Percentiles rank a stretch among this genome's conserved stretches.
phyloP scores from a whole-genome alignment of 2,888 invertebrate species.

The Lutraria lutraria region DNA sequence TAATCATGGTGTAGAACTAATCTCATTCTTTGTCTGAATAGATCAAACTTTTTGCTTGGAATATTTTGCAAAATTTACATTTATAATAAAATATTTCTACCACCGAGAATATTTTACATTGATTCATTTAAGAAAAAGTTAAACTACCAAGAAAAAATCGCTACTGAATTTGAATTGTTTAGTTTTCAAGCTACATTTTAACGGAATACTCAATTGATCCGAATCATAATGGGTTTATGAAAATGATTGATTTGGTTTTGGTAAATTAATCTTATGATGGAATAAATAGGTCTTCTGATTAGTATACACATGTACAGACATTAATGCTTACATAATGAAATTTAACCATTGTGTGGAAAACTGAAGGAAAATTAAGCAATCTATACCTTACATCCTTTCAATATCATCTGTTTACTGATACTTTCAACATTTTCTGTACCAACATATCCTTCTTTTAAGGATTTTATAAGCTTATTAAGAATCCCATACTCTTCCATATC shows the following conservation, averaged over 20 bases:
- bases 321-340: too few species aligned
- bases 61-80: slow-evolving; percentile 4
- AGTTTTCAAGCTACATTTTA: too few species aligned
- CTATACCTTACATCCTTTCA: slow-evolving; percentile 40
- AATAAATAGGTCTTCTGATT: too few species aligned
- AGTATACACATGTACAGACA: too few species aligned
- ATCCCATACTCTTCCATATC: neutral
- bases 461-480: slow-evolving; percentile 10
- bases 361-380: neutral
- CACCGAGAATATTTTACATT: too few species aligned
- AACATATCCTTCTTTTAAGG: slow-evolving; percentile 47
- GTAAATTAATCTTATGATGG: too few species aligned
- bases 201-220: too few species aligned
- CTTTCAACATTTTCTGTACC: slow-evolving; percentile 33
- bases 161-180: too few species aligned
- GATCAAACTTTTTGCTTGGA: neutral
- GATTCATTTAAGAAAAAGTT: too few species aligned
- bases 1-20: neutral
- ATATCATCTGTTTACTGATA: slow-evolving; percentile 30
- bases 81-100: neutral
- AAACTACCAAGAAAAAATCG: too few species aligned
- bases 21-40: neutral
- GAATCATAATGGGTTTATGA: too few species aligned
- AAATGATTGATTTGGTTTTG: too few species aligned
- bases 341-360: neutral